These are phyloP conservation scores for Cataglyphis altisquamis DNA, from an alignment of 2,888 invertebrate genomes.

Conservation along the genomic window DNA sequence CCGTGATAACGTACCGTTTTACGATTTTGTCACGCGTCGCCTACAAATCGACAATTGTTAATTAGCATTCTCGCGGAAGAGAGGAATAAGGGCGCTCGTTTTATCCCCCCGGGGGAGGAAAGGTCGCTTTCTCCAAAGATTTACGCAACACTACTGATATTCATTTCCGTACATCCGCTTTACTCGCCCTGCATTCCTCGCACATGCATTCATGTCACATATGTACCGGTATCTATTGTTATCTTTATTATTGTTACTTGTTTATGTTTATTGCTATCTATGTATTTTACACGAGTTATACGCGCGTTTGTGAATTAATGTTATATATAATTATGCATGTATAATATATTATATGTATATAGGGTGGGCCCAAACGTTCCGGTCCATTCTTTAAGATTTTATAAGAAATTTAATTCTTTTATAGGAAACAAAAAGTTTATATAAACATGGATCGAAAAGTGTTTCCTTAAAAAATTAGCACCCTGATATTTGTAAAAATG, in stretches of 20 bases:
- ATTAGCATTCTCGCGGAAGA: slow-evolving; percentile 75
- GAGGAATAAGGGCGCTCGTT: slow-evolving; percentile 37
- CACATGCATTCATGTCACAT: slow-evolving; percentile 24
- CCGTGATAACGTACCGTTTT: slow-evolving; percentile 80
- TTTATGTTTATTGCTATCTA: neutral
- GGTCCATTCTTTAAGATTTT: too few species aligned
- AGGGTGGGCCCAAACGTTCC: too few species aligned
- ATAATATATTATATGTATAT: neutral
- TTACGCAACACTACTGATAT: slow-evolving; percentile 47
- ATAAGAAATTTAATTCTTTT: too few species aligned
- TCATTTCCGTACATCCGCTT: slow-evolving; percentile 26
- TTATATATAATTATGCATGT: neutral
- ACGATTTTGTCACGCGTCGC: slow-evolving; percentile 73
- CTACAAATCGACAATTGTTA: slow-evolving; percentile 78
- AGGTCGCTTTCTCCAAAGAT: slow-evolving; percentile 45
- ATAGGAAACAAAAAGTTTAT: too few species aligned
- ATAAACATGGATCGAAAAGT: too few species aligned
- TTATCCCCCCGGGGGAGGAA: neutral
- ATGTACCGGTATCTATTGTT: slow-evolving; percentile 2
- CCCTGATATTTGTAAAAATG: too few species aligned
- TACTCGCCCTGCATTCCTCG: slow-evolving; percentile 17
- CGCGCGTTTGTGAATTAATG: neutral
- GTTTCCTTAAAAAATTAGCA: too few species aligned
- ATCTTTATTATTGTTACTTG: neutral
- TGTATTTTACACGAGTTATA: neutral